Evolutionary conservation across 1,140 invertebrate species (phyloP), one percentile per base, ranked within the genome.

Genomic region (Papilio dardanus): DNA sequence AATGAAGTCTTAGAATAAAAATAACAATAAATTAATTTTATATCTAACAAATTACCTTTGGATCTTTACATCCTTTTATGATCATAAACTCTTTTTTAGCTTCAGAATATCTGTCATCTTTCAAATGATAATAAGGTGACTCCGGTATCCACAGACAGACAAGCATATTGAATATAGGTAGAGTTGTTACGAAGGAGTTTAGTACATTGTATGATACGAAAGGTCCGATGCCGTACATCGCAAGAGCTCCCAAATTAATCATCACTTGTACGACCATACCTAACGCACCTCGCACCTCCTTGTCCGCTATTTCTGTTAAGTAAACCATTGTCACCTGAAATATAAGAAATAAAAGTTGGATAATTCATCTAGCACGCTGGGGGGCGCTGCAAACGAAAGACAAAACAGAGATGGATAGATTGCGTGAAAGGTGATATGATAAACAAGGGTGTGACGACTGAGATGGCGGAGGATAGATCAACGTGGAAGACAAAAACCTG

Each of bases 101-200:
- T 0, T 82, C 84, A 0, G 83, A 90, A 6, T 94, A 86, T 35
- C 93, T 90, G 0, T 94, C 94, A 66, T 95, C 95, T 58, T 94
- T 94, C 0, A 95, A 88, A 37, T 96, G 89, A 79, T 95, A 97
- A 74, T 97, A 95, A 0, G 97, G 97, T 0, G 97, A 97, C 88
- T 98, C 97, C 0, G 97, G 97, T 90, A 97, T 95, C 93, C 95
- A 96, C 19, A 93, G 81, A 84, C 96, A 96, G 0, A 94, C 90
- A 0, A 95, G 12, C 14, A 96, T 92, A 58, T 96, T 95, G n/a
- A 95, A 75, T 0, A 95, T 76, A 1, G 96, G 94, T 50, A 79
- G 82, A 12, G 74, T 85, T 14, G 86, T 74, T 10, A 94, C 90
- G 30, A 93, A 91, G 35, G 92, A 92, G 24, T 96, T 94, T 0